Evolutionary conservation across 2,888 invertebrate species (phyloP).

Genomic region (Heliconius aoede): DNA sequence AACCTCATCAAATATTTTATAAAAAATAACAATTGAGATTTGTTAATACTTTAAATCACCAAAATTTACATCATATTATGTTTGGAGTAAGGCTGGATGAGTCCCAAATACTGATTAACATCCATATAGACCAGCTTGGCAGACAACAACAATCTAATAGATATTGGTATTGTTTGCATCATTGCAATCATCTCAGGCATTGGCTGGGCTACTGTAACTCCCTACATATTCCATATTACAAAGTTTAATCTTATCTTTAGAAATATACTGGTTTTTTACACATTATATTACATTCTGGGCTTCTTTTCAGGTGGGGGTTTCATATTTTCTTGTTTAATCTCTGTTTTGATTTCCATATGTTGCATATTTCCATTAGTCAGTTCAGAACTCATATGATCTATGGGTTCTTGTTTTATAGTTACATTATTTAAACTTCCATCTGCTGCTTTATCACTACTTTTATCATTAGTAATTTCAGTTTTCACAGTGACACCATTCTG

Average conservation of each 20-base stretch:
- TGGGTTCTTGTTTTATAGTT: constrained; percentile 79
- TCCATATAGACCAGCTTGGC: no score
- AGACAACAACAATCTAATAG: no score
- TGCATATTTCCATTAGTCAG: constrained; percentile 74
- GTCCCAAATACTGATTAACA: no score
- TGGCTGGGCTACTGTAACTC: background rate
- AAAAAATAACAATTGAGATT: no score
- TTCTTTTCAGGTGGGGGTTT: constrained; percentile 96
- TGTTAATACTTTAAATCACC: no score
- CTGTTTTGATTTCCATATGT: constrained; percentile 85
- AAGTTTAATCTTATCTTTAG: background rate
- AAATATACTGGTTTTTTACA: background rate
- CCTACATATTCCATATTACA: background rate
- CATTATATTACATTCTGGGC: constrained; percentile 77
- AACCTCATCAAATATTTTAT: no score
- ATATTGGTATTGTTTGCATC: no score
- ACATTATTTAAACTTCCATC: constrained; percentile 72
- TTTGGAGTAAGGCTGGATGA: no score
- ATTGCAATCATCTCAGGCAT: no score
- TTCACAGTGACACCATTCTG: constrained; percentile 75
- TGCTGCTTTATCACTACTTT: constrained; percentile 64
- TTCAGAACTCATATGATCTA: constrained; percentile 73
- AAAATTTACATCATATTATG: no score
- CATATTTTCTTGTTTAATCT: constrained; percentile 89
- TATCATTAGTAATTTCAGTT: constrained; percentile 73